A percentile compares a stretch with the other conserved stretches of the same genome.
Evolutionary conservation across 2,113 vertebrate species (phyloP).

Genomic region (Rhinogobius similis): DNA sequence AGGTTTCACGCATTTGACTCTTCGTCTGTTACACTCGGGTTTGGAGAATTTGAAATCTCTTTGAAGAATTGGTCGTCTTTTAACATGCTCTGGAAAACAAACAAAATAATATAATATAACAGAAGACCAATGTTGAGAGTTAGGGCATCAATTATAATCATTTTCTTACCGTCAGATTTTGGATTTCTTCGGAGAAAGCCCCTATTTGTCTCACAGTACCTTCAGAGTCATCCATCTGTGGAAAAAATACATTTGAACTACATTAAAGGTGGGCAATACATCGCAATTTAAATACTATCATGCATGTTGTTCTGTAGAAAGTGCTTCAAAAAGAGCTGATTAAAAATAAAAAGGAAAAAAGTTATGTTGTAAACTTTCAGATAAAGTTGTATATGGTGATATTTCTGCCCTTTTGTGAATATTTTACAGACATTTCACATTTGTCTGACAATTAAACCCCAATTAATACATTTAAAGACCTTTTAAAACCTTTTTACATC

Average conservation of each 20-base stretch:
- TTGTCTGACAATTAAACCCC: too few relatives aligned
- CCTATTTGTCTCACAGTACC: slow-evolving; percentile 98
- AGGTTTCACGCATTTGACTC: slow-evolving; percentile 87
- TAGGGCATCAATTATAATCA: not conserved
- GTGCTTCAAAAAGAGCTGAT: too few relatives aligned
- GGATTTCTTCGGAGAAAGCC: slow-evolving; percentile 96
- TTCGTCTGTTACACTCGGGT: slow-evolving; percentile 89
- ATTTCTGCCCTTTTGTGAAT: too few relatives aligned
- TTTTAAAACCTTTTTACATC: too few relatives aligned
- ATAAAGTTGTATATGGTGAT: too few relatives aligned
- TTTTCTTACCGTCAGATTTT: slow-evolving; percentile 91
- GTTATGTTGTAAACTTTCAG: too few relatives aligned
- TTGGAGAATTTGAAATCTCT: slow-evolving; percentile 86
- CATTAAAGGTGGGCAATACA: too few relatives aligned
- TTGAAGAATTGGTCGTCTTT: slow-evolving; percentile 97
- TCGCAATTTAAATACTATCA: too few relatives aligned
- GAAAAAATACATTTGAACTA: not conserved
- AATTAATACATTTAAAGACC: too few relatives aligned
- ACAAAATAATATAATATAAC: not conserved
- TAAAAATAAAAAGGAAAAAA: too few relatives aligned
- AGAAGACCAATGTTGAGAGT: not conserved
- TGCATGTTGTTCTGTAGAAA: too few relatives aligned
- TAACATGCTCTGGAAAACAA: slow-evolving; percentile 87
- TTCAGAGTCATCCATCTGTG: slow-evolving; percentile 98
- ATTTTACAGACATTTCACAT: too few relatives aligned